Percentiles rank a stretch among this genome's conserved stretches.
These are phyloP conservation scores for Slavum lentiscoides DNA, from an alignment of 2,888 invertebrate genomes.

Conservation along the genomic window DNA sequence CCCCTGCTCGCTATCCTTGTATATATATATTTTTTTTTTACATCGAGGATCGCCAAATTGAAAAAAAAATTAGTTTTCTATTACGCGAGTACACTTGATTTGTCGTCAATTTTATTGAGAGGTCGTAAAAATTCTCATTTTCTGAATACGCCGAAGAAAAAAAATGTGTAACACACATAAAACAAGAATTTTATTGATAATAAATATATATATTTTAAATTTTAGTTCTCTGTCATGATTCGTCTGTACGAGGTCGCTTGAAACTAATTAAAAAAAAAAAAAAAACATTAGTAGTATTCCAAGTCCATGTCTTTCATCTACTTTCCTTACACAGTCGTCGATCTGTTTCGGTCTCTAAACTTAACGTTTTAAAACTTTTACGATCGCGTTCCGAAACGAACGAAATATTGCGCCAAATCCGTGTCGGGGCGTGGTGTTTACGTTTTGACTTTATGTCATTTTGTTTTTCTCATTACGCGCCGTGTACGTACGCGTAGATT, in stretches of 20 bases:
- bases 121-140: not conserved
- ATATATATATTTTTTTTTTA: not conserved
- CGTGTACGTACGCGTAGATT: not conserved
- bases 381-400: not conserved
- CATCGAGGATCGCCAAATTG: no score
- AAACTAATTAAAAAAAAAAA: slow-evolving; percentile 16
- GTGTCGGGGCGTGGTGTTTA: not conserved
- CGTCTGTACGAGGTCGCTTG: not conserved
- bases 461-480: not conserved
- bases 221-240: not conserved
- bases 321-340: not conserved
- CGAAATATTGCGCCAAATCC: not conserved
- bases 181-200: not conserved
- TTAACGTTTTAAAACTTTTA: not conserved
- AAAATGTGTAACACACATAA: not conserved
- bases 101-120: no score
- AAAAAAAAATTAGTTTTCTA: no score
- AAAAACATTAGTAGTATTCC: not conserved
- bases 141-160: not conserved
- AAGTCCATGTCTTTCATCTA: not conserved
- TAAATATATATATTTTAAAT: not conserved
- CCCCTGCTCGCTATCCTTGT: no score
- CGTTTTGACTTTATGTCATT: not conserved
- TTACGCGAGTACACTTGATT: no score
- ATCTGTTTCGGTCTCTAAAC: not conserved